Evolutionary conservation across 2,888 invertebrate species (phyloP).

Genomic region (Tromatobia lineatoria): DNA sequence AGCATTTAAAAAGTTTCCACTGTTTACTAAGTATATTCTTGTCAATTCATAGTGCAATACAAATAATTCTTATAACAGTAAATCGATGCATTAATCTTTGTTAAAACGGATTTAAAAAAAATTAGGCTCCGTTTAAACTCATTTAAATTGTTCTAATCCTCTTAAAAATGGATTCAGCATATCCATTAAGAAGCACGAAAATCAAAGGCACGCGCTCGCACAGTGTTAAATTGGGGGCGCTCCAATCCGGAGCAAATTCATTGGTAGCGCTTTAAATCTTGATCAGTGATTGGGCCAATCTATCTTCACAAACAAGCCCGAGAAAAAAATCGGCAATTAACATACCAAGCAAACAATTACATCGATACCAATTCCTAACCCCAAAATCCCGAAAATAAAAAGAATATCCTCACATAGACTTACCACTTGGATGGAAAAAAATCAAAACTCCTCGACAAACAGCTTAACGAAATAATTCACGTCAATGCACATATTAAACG

Average conservation of each 20-base stretch:
- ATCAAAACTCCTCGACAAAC: constrained; percentile 41
- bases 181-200: neutral
- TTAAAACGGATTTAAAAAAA: neutral
- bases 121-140: neutral
- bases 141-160: too few species aligned
- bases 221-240: constrained; percentile 36
- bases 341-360: neutral
- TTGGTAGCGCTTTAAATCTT: constrained; percentile 24
- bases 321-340: neutral
- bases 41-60: neutral
- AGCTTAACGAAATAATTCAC: constrained; percentile 35
- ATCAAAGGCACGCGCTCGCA: neutral
- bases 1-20: too few species aligned
- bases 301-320: neutral
- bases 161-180: too few species aligned
- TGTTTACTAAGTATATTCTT: too few species aligned
- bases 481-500: constrained; percentile 44
- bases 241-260: constrained; percentile 55
- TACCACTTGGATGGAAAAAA: constrained; percentile 33
- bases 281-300: constrained; percentile 56
- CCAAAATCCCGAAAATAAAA: neutral
- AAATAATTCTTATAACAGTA: neutral
- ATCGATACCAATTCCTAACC: neutral
- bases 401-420: constrained; percentile 21
- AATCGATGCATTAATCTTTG: neutral